Base-by-base conservation (phyloP, 2,113 vertebrate genomes). In the Oxygymnocypris stewartii region DNA sequence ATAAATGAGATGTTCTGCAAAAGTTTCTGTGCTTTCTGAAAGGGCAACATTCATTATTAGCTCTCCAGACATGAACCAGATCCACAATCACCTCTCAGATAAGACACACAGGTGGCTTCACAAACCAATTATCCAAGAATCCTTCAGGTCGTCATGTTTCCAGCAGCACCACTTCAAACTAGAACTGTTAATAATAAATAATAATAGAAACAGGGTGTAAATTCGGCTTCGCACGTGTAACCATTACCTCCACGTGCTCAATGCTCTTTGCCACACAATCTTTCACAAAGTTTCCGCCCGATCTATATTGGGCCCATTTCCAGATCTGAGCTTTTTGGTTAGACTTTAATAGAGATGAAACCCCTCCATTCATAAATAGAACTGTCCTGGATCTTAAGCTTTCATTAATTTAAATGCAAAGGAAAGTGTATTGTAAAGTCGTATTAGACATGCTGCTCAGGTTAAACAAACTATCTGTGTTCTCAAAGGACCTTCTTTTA, bases 401-500 rank as follows among this genome's bases (percentile, higher is more conserved):
- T 35, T 83, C 44, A 81, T 84, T 86, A 69, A 20, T 69, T 44
- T 44, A n/a, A 44, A 61, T 71, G 61, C 10, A 18, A 40, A 25
- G 10, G 20, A 54, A 79, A 18, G 28, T 77, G 61, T 86, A 76
- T 75, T 82, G 28, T 84, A 80, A 71, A 35, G 80, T 16, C 8
- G 3, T 23, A 61, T 61, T 61, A 65, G 69, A 59, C 18, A 47
- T 77, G 69, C 67, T 80, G 67, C 14, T 83, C 61, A 20, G 42
- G 42, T 78, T 78, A 79, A 78, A 49, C 4, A 11, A 86, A 80
- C 75, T 54, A 87, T 85, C 65, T 65, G 74, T 37, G 31, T 23
- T 61, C 8, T 13, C 51, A 79, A 79, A 54, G 8, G 35, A n/a
- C 28, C 42, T 78, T 77, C 42, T 51, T 54, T 54, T 78, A 54